Percentiles rank a stretch among this genome's conserved stretches.
Evolutionary conservation across 2,113 vertebrate genomes (phyloP).

Genomic region (cat (Felis catus)): DNA sequence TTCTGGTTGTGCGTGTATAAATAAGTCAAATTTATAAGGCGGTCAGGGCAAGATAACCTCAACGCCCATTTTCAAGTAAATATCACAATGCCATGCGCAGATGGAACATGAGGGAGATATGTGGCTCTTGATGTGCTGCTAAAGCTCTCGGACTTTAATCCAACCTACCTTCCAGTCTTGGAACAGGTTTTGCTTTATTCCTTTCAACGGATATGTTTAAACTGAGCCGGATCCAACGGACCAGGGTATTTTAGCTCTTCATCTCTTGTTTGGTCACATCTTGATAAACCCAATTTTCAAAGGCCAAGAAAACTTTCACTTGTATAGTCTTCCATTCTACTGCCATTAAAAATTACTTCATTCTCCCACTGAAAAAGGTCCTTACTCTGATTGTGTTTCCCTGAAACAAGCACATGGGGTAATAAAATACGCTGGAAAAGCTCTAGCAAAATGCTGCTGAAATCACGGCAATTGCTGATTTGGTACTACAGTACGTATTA

Average conservation of each 20-base stretch:
- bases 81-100: not conserved
- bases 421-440: conserved; percentile 60
- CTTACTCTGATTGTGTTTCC: conserved; percentile 51
- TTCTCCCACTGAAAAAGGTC: conserved; percentile 41
- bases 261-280: not conserved
- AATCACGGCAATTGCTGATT: conserved; percentile 43
- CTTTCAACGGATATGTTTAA: conserved; percentile 46
- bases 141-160: not conserved
- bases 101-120: not conserved
- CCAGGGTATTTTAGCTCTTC: conserved; percentile 36
- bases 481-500: conserved; percentile 32
- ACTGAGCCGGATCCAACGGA: not conserved
- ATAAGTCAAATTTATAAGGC: conserved; percentile 47
- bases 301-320: conserved; percentile 47
- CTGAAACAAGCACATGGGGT: conserved; percentile 24
- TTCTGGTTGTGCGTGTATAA: conserved; percentile 42
- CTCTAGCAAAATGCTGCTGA: conserved; percentile 30
- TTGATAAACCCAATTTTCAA: conserved; percentile 59
- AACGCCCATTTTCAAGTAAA: conserved; percentile 53
- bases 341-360: conserved; percentile 52
- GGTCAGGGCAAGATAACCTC: conserved; percentile 59
- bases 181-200: conserved; percentile 59
- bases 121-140: conserved; percentile 23
- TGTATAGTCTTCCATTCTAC: conserved; percentile 29
- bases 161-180: conserved; percentile 18